These are phyloP conservation scores for Rhinopithecus roxellana DNA, from an alignment of 2,113 vertebrate species.

Conservation along the genomic window DNA sequence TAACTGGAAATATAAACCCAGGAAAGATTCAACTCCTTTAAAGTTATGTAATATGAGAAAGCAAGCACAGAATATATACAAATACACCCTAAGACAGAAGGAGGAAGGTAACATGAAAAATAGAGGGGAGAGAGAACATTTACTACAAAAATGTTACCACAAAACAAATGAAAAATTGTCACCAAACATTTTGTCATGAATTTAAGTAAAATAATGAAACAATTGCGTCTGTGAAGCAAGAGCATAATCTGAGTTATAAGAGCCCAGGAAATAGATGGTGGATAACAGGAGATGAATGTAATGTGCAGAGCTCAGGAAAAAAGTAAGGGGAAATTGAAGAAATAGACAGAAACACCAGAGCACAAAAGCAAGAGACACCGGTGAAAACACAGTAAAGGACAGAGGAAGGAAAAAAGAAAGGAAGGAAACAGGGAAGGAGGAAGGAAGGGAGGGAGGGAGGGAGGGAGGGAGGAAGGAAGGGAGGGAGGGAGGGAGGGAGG, in stretches of 20 bases:
- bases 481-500: not conserved
- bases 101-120: not conserved
- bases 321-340: not conserved
- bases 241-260: not conserved
- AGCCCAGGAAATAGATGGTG: not conserved
- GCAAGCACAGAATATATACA: not conserved
- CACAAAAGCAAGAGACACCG: not conserved
- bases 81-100: not conserved
- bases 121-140: not conserved
- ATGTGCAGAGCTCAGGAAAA: not conserved
- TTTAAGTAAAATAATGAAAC: not conserved
- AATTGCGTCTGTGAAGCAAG: not conserved
- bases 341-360: not conserved
- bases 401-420: no score
- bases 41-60: not conserved
- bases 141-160: not conserved
- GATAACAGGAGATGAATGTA: not conserved
- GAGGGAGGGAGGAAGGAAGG: rapidly evolving
- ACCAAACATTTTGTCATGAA: not conserved
- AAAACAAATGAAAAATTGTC: not conserved
- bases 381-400: not conserved
- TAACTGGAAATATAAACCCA: not conserved
- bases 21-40: not conserved
- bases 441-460: rapidly evolving
- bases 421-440: rapidly evolving